Evolutionary conservation across 1,140 invertebrate genomes (phyloP), one percentile per base, ranked within the genome.

Genomic region (Lepidurus packardi): DNA sequence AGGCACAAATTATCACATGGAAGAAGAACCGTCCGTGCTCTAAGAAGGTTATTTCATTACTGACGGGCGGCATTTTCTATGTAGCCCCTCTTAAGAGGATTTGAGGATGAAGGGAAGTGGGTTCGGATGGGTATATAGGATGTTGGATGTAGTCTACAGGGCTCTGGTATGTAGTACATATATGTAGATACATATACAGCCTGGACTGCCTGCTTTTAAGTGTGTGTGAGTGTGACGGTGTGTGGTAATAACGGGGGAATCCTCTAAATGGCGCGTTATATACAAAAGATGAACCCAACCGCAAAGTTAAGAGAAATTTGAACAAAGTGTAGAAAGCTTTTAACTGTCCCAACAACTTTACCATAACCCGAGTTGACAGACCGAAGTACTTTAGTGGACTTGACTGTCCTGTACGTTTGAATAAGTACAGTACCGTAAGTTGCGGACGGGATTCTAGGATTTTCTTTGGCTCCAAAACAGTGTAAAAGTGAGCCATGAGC

Each of bases 1-100:
- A 65, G 53, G 53, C 53, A 65, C 53, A 13, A 21, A 65, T 65
- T 65, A 65, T 65, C 53, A 65, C 53, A 65, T 65, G 53, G 6
- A 34, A 65, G 16, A 65, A 65, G 53, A n/a, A 13, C 13, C 53
- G 53, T 65, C 53, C 53, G 53, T 65, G n/a, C 53, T n/a, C n/a
- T 65, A 5, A 65, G 53, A 65, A 65, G 53, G 53, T 65, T 65
- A 65, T 65, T 65, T 65, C 53, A 65, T 65, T 65, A 65, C 53
- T 65, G 53, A 65, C 53, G 21, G 53, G 53, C 53, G 53, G 53
- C 53, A 65, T 65, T 65, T 65, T 65, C 34, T 34, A 34, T 13
- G 53, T 21, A 65, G 53, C 53, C 53, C 34, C 34, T 34, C 34
- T 34, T 34, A 65, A 65, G 53, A 65, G 53, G 53, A 65, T 65